phyloP scores from a whole-genome alignment of 1,140 invertebrate genomes.

The Phenacoccus solenopsis region DNA sequence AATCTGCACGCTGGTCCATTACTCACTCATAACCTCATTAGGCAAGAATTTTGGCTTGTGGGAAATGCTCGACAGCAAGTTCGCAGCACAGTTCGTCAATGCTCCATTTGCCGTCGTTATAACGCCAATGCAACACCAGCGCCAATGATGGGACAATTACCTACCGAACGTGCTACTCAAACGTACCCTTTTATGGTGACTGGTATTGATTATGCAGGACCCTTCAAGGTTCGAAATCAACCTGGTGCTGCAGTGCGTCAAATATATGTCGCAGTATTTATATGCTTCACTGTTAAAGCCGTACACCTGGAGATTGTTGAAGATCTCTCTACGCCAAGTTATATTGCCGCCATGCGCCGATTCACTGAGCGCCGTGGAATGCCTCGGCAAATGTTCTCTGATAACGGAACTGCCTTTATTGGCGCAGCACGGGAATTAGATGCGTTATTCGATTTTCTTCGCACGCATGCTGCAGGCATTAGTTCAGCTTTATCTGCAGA shows the following conservation, averaged over 20 bases:
- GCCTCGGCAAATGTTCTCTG: conserved; percentile 28
- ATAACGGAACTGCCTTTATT: conserved; percentile 33
- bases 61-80: not conserved
- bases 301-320: conserved; percentile 32
- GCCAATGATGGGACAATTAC: not conserved
- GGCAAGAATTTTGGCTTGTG: not conserved
- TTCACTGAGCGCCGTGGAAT: conserved; percentile 29
- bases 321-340: conserved; percentile 28
- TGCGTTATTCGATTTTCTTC: conserved; percentile 18
- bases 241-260: conserved; percentile 19
- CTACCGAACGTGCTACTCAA: not conserved
- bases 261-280: conserved; percentile 25
- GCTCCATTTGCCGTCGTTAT: not conserved
- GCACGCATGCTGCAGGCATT: not conserved
- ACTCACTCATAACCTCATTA: not conserved
- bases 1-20: not conserved
- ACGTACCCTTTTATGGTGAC: not conserved
- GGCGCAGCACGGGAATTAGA: conserved; percentile 27
- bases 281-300: conserved; percentile 30
- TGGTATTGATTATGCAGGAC: conserved; percentile 1
- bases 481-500: no score
- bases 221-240: not conserved
- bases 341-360: conserved; percentile 29
- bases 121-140: not conserved
- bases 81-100: not conserved